Percentiles rank a stretch among this genome's conserved stretches.
phyloP scores from a whole-genome alignment of 2,888 invertebrate genomes.

The Noctua comes region DNA sequence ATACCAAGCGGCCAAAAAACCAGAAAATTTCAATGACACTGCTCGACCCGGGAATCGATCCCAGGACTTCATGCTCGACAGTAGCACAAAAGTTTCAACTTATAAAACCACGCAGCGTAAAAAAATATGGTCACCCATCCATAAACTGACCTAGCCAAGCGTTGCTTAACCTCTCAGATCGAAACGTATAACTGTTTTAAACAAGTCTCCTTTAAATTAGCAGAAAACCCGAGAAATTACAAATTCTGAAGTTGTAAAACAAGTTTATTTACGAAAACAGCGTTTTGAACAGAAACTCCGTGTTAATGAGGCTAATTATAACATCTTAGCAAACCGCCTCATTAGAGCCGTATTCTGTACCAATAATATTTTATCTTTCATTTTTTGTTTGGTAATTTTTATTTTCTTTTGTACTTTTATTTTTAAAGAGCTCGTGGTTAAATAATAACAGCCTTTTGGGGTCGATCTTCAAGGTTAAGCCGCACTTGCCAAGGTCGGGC shows the following conservation, averaged over 20 bases:
- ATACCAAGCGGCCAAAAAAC: too few relatives aligned
- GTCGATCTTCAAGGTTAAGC: too few relatives aligned
- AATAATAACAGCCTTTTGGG: too few relatives aligned
- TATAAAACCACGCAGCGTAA: background rate
- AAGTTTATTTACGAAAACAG: constrained; percentile 14
- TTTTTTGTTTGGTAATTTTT: constrained; percentile 1
- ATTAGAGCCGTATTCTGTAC: constrained; percentile 20
- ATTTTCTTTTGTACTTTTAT: background rate
- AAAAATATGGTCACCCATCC: background rate
- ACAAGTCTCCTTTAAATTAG: background rate
- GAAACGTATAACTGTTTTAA: background rate
- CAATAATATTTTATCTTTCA: constrained; percentile 6
- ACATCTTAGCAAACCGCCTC: constrained; percentile 23
- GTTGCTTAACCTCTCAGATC: background rate
- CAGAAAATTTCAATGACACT: too few relatives aligned
- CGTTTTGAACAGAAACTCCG: constrained; percentile 1
- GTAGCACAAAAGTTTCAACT: too few relatives aligned
- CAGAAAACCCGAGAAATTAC: background rate
- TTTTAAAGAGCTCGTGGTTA: background rate
- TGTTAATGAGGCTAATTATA: constrained; percentile 32
- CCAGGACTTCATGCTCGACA: too few relatives aligned
- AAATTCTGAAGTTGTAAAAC: background rate
- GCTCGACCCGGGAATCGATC: too few relatives aligned
- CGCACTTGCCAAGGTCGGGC: too few relatives aligned
- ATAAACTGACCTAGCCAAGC: background rate